Percentiles rank a stretch among this genome's conserved stretches.
Evolutionary conservation across 2,888 invertebrate genomes (phyloP).

Genomic region (Eutolmus rufibarbis): DNA sequence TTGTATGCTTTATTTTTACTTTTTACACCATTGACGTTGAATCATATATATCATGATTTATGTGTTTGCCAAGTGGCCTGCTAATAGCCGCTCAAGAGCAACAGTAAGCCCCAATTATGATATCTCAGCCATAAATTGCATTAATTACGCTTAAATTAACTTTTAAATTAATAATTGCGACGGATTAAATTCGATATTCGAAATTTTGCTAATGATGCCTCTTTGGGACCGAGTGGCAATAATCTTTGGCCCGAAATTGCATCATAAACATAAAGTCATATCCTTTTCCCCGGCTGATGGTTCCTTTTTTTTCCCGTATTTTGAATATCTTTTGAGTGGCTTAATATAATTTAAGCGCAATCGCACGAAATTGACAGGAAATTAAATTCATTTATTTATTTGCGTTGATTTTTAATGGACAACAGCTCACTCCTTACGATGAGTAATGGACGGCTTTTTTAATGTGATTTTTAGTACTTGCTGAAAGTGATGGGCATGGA

Average conservation of each 20-base stretch:
- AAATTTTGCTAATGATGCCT: neutral
- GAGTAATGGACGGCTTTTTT: neutral
- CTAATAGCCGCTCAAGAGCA: neutral
- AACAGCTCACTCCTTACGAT: neutral
- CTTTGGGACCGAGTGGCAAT: neutral
- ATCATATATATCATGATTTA: neutral
- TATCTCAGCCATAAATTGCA: neutral
- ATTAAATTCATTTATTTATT: neutral
- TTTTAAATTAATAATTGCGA: neutral
- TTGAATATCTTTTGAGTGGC: neutral
- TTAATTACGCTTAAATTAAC: conserved; percentile 12
- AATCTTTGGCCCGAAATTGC: neutral
- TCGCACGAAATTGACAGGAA: neutral
- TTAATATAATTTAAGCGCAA: neutral
- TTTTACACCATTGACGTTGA: neutral
- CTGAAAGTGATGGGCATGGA: neutral
- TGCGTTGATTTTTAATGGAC: neutral
- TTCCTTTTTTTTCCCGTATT: neutral
- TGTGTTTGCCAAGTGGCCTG: neutral
- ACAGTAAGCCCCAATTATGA: neutral
- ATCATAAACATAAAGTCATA: neutral
- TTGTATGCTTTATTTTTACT: neutral
- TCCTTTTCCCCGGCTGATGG: neutral
- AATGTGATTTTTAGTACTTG: too few relatives aligned
- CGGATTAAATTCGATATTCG: conserved; percentile 1